Conservation (phyloP, 1,140 invertebrate genomes). For the Melipona quadrifasciata region DNA sequence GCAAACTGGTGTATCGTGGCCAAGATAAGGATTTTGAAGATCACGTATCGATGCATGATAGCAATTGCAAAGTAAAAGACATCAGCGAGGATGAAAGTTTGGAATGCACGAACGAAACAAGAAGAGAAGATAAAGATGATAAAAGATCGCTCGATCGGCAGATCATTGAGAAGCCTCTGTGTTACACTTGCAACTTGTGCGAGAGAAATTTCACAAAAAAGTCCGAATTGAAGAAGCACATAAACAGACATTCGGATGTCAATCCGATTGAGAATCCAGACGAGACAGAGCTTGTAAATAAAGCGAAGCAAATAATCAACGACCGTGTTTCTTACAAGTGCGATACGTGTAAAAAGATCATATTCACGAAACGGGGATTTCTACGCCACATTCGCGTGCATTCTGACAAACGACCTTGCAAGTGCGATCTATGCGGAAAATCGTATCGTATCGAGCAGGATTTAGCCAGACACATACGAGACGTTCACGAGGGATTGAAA, state of each 20-base stretch:
- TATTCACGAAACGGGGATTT: slow-evolving; percentile 53
- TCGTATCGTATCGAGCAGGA: slow-evolving; percentile 59
- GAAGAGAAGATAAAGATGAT: too few species aligned
- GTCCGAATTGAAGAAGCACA: slow-evolving; percentile 33
- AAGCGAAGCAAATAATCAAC: slow-evolving; percentile 32
- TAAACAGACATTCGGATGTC: slow-evolving; percentile 12
- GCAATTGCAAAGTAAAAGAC: not conserved
- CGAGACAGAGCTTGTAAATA: slow-evolving; percentile 40
- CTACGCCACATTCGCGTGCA: slow-evolving; percentile 49
- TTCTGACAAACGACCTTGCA: slow-evolving; percentile 52
- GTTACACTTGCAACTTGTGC: slow-evolving; percentile 27
- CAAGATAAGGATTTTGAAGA: slow-evolving; percentile 39
- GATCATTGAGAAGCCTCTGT: not conserved
- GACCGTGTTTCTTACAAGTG: slow-evolving; percentile 51
- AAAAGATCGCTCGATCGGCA: not conserved
- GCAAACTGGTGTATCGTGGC: slow-evolving; percentile 58
- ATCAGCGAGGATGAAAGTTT: not conserved
- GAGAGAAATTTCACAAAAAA: slow-evolving; percentile 27
- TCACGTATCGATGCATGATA: slow-evolving; percentile 19
- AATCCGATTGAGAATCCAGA: slow-evolving; percentile 12
- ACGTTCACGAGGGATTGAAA: slow-evolving; percentile 73
- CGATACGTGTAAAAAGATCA: slow-evolving; percentile 58
- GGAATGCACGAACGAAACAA: too few species aligned
- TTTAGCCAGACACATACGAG: slow-evolving; percentile 51
- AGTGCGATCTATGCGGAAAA: slow-evolving; percentile 60